Evolutionary conservation across 1,140 invertebrate species (phyloP), one percentile per base, ranked within the genome.

Genomic region (Glomeris maerens): DNA sequence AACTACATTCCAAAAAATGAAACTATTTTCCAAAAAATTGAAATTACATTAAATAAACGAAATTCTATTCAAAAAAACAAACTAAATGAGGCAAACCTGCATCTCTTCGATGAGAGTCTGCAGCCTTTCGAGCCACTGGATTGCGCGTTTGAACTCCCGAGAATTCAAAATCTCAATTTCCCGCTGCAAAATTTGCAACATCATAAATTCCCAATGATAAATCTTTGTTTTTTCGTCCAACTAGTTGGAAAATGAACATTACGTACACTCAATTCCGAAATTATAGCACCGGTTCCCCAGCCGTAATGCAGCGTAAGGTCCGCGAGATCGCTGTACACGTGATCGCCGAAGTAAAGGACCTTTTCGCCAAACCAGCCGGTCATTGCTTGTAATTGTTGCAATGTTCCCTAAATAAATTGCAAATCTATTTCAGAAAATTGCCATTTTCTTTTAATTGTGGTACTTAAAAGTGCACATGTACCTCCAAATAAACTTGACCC

Each of bases 261-360:
- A 54, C 59, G 49, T 61, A 72, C 64, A 61, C 65, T 80, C 17
- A 96, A 69, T 70, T 98, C 93, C 55, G 84, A 86, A 45, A 98
- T 94, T 49, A 98, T 96, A n/a, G 93, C 93, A 2, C 91, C 92
- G 5, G 94, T 98, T 59, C 90, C 77, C 92, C 93, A 97, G 22
- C 92, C 91, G 69, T 95, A 88, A 65, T 93, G 83, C 7, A 97
- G 69, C 1, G 91, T 95, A 2, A 93, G 87, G 72, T 97, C 93
- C 2, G 92, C 93, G 48, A 98, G 72, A 71, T 98, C 94, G 62
- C 83, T 92, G 70, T 96, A 97, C 0, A 94, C 90, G 74, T 97
- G 93, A 72, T 97, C 93, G 0, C 93, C 94, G 71, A 96, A 96
- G 67, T 97, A 97, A 4, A 97, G 66, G 10, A 97, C 91, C 57